Base-by-base conservation (phyloP, 2,888 invertebrate genomes). In the Anorthoa munda region DNA sequence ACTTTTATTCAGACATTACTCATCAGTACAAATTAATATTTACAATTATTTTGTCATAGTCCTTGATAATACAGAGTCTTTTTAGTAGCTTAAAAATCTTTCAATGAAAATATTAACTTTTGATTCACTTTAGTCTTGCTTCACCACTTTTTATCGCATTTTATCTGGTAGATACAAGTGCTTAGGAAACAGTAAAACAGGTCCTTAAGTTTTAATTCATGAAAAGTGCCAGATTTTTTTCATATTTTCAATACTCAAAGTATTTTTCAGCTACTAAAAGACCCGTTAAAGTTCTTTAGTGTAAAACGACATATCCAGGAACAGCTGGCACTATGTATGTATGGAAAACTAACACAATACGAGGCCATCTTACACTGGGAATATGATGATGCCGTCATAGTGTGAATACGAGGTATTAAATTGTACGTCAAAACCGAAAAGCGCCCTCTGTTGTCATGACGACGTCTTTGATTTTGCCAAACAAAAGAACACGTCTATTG, bases 21-120 rank as follows among this genome's bases (percentile, higher is more conserved):
- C 79, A 82, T 82, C 82, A 82, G 76, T 82, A 79, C 76, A 72
- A 60, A 69, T 58, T 50, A 73, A 76, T 82, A 79, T 81, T 79
- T 81, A 81, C 78, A 81, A 58, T 64, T 31, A n/a, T 70, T 72
- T 59, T 18, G 79, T 75, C 79, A 23, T 60, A 68, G 7, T 80
- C 60, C 72, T 46, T 75, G 75, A 11, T 64, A 13, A 23, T 23
- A 50, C 26, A 51, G 65, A 21, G 58, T 13, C 5, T 45, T 23
- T 53, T 50, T 15, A 31, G 23, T 51, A n/a, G 48, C 21, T 21
- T 2, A 26, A 60, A 74, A 50, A 15, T 15, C 13, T 50, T 50
- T 64, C n/a, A 72, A 5, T 9, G 17, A n/a, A 39, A 26, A 63
- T 63, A 63, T 48, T 23, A 7, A 13, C 17, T 46, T 55, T 26